These are phyloP conservation scores for Callaeas wilsoni DNA, from an alignment of 2,113 vertebrate species.

Conservation along the genomic window DNA sequence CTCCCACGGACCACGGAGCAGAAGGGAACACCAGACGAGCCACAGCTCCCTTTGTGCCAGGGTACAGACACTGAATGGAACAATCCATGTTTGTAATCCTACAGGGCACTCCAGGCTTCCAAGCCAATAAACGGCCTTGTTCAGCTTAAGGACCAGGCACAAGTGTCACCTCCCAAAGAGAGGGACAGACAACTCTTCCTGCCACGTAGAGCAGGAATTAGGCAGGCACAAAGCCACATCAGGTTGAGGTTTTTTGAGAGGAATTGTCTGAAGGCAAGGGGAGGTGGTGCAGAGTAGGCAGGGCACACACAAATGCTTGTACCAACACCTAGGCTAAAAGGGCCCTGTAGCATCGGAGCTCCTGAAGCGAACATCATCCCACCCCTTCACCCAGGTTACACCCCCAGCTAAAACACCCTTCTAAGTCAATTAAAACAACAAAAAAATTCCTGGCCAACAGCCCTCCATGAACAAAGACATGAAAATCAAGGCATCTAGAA, in stretches of 20 bases:
- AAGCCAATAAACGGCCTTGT: background rate
- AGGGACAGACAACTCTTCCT: background rate
- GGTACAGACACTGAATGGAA: background rate
- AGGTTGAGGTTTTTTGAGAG: background rate
- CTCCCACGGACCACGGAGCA: no score
- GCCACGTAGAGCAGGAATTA: background rate
- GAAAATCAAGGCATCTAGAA: background rate
- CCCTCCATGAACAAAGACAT: background rate
- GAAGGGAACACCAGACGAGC: background rate
- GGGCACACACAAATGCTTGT: background rate
- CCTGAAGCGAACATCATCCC: background rate
- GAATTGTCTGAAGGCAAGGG: background rate
- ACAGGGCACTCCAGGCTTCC: background rate
- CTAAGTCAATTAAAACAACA: background rate
- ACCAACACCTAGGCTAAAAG: background rate
- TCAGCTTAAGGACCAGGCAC: background rate
- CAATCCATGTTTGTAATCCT: background rate
- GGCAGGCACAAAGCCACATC: background rate
- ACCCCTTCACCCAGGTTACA: background rate
- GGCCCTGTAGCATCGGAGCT: fast-evolving
- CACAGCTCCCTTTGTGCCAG: background rate
- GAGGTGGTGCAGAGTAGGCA: background rate
- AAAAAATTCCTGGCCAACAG: background rate
- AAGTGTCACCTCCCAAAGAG: background rate
- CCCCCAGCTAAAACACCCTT: background rate